Evolutionary conservation across 2,797 vertebrate genomes (phyloP).

Genomic region (Paedocypris micromegethes): DNA sequence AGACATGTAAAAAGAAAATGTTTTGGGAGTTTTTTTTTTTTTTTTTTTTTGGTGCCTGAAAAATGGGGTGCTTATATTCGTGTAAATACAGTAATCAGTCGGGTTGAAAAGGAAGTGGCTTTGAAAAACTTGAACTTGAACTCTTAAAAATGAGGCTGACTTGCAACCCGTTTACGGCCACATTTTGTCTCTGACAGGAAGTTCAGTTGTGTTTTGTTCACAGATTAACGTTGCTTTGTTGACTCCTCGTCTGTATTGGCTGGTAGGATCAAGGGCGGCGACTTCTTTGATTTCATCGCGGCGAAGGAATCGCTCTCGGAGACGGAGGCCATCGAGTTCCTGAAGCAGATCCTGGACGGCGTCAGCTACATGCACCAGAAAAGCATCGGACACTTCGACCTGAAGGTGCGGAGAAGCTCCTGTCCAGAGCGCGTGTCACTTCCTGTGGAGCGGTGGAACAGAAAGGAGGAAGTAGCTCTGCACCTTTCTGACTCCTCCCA

Average conservation of each 20-base stretch:
- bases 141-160: too few species aligned
- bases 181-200: too few species aligned
- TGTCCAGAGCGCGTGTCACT: not conserved
- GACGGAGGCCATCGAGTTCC: constrained; percentile 72
- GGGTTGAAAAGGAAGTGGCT: not conserved
- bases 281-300: constrained; percentile 81
- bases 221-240: not conserved
- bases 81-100: too few species aligned
- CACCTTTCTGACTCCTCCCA: constrained; percentile 9
- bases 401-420: constrained; percentile 68
- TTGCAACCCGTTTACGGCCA: too few species aligned
- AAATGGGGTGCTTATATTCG: too few species aligned
- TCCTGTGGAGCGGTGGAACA: constrained; percentile 1
- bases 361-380: constrained; percentile 66
- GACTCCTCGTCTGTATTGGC: not conserved
- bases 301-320: constrained; percentile 75
- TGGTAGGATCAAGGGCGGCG: constrained; percentile 70
- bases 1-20: too few species aligned
- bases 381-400: constrained; percentile 71
- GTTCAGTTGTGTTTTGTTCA: not conserved
- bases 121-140: not conserved
- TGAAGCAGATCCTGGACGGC: constrained; percentile 73
- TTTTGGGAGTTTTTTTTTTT: too few species aligned
- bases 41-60: too few species aligned
- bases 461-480: not conserved